Percentiles rank a stretch among this genome's conserved stretches.
These are phyloP conservation scores for Urophycis tenuis DNA, from an alignment of 2,797 vertebrate genomes.

Conservation along the genomic window DNA sequence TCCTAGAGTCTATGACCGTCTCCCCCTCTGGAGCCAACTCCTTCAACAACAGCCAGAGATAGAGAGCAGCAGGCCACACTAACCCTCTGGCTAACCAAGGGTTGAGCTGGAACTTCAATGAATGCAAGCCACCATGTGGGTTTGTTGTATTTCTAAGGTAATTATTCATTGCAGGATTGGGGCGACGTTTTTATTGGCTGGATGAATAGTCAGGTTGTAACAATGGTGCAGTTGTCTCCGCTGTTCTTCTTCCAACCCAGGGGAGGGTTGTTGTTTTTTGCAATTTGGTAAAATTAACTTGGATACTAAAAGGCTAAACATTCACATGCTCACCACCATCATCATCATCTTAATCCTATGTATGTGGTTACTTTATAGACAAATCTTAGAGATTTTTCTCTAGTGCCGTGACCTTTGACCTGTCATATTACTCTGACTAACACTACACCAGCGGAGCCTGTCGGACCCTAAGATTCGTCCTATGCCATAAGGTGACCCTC, in stretches of 20 bases:
- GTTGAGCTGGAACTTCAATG: background rate
- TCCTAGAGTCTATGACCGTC: slow-evolving; percentile 83
- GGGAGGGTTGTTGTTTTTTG: too few relatives aligned
- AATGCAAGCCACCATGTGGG: background rate
- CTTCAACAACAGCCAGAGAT: slow-evolving; percentile 81
- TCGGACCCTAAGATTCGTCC: background rate
- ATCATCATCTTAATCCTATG: background rate
- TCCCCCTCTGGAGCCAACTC: slow-evolving; percentile 78
- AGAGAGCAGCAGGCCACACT: slow-evolving; percentile 51
- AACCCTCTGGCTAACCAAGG: background rate
- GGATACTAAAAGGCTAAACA: background rate
- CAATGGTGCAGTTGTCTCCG: too few relatives aligned
- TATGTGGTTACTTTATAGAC: background rate
- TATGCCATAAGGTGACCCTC: background rate
- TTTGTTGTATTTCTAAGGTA: background rate
- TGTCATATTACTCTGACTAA: background rate
- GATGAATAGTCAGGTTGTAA: background rate
- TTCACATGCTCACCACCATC: background rate
- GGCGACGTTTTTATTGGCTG: background rate
- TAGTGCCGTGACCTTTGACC: background rate
- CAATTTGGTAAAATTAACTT: background rate
- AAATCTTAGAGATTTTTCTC: background rate
- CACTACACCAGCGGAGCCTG: background rate
- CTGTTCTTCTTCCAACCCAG: too few relatives aligned
- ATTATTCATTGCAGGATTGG: background rate